Base-by-base conservation (phyloP, 1,140 invertebrate genomes). In the Tetramorium alpestre region DNA sequence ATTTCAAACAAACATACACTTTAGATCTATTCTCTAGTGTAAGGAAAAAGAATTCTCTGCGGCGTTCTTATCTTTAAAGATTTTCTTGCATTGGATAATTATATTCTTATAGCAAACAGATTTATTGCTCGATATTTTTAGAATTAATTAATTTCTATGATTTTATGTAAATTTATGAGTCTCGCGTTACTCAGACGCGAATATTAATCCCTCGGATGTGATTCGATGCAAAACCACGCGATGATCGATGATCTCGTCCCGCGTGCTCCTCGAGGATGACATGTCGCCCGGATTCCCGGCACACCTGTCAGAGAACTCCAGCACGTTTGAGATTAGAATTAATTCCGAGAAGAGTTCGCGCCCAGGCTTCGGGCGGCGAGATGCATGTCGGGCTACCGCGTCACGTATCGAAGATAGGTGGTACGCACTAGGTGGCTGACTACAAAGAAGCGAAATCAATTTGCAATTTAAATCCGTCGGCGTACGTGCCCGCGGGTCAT, bases 361-460 rank as follows among this genome's bases (percentile, higher is more conserved):
- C n/a, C 33, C 47, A 22, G n/a, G 38, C 33, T 18, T 13, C 49
- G 70, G 28, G 62, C 60, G 41, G 65, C 33, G 73, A 82, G 54
- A 82, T 67, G 44, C 86, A 38, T 64, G 86, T 81, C 88, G 80
- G n/a, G 73, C 87, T 65, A 90, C 65, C 89, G 77, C 54, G 77
- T 90, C 89, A 87, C 90, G 92, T 93, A 93, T 93, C 87, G 87
- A 28, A 62, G 89, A 91, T 91, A 90, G 89, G 89, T 86, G 89
- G 90, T 88, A 92, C 91, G 91, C 91, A 89, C 87, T 93, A 94
- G 93, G 93, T 94, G 94, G 93, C 92, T 94, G 94, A 94, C 92
- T 94, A 94, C 93, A 94, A 95, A 95, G 94, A 94, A 94, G 92
- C 93, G 93, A 94, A 94, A 94, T 94, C 94, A 93, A 94, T 95